A percentile compares a stretch with the other conserved stretches of the same genome.
Evolutionary conservation across 1,140 invertebrate species (phyloP).

Genomic region (Pomacea maculata): DNA sequence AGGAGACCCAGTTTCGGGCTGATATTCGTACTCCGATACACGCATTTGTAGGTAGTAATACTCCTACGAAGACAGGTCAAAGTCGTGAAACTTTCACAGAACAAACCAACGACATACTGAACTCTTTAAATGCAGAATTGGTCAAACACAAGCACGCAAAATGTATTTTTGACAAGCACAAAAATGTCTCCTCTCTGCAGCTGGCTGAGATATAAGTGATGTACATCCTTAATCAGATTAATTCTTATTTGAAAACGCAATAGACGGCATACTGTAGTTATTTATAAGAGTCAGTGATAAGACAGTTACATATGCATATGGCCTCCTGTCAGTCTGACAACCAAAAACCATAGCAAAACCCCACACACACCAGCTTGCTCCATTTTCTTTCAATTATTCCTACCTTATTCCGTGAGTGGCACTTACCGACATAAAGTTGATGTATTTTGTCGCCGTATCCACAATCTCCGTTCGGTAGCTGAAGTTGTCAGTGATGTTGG

Average conservation of each 20-base stretch:
- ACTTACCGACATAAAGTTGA: constrained; percentile 17
- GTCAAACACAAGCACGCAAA: too few species aligned
- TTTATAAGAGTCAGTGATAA: not conserved
- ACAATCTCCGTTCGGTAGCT: constrained; percentile 12
- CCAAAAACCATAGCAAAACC: not conserved
- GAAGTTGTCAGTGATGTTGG: constrained; percentile 13
- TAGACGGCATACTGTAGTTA: not conserved
- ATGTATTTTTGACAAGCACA: too few species aligned
- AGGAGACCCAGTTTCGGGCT: not conserved
- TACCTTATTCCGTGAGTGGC: not conserved
- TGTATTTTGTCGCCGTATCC: not conserved
- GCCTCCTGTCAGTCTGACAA: not conserved
- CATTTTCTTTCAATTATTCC: not conserved
- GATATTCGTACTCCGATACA: not conserved
- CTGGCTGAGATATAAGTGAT: too few species aligned
- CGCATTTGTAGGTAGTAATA: not conserved
- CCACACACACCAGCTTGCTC: not conserved
- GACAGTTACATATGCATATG: not conserved
- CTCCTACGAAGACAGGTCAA: not conserved
- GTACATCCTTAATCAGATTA: too few species aligned
- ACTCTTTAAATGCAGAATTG: too few species aligned
- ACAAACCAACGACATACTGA: too few species aligned
- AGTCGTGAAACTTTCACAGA: not conserved
- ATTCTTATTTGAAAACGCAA: not conserved
- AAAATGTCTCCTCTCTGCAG: too few species aligned